Evolutionary conservation across 2,113 vertebrate genomes (phyloP).

Genomic region (Grus americana): DNA sequence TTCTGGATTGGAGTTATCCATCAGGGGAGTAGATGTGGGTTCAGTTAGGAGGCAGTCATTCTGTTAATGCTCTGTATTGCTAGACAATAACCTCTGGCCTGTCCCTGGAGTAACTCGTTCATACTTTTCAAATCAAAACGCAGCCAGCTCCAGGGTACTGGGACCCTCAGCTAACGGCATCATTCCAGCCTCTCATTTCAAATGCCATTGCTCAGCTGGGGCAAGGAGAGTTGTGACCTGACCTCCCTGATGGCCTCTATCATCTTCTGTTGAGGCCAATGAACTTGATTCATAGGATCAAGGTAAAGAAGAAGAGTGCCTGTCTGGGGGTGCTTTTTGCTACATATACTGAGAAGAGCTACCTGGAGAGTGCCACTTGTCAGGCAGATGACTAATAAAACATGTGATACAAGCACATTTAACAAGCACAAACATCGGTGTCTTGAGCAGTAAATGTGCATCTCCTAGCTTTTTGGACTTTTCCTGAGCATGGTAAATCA

Average conservation of each 20-base stretch:
- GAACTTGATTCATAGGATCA: background rate
- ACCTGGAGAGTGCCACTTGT: conserved; percentile 15
- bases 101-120: background rate
- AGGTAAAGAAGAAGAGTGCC: background rate
- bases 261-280: background rate
- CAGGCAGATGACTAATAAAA: background rate
- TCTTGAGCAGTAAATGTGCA: background rate
- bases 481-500: background rate
- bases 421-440: background rate
- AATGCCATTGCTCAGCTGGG: background rate
- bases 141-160: background rate
- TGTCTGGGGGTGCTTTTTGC: background rate
- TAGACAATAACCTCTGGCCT: background rate
- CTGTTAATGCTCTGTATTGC: background rate
- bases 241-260: background rate
- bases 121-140: background rate
- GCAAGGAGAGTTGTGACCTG: background rate
- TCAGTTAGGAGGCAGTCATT: background rate
- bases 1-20: background rate
- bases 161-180: background rate
- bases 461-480: background rate
- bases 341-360: background rate
- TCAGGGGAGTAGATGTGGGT: background rate
- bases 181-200: background rate
- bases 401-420: background rate